phyloP scores from a whole-genome alignment of 1,140 invertebrate species.

The Philotrypesis tridentata region DNA sequence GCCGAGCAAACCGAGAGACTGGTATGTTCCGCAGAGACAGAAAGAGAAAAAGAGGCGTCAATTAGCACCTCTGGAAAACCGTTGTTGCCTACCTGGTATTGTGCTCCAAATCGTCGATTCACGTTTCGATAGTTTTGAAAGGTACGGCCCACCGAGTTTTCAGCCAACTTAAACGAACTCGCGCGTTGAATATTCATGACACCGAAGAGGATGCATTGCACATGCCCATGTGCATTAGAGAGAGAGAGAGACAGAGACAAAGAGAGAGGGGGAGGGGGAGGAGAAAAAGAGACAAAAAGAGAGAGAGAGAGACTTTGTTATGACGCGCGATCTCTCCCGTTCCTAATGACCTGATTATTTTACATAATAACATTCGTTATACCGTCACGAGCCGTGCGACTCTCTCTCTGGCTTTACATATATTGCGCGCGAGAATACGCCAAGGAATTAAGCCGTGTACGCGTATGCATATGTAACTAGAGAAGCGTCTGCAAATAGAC shows the following conservation, averaged over 20 bases:
- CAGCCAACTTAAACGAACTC: background rate
- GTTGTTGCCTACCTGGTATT: background rate
- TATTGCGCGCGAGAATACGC: background rate
- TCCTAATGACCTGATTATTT: conserved; percentile 40
- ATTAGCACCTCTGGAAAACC: background rate
- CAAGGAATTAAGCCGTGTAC: background rate
- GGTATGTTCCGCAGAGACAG: background rate
- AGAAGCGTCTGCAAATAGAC: background rate
- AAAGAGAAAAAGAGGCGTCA: background rate
- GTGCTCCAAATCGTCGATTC: conserved; percentile 4
- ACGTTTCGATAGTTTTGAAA: conserved; percentile 5
- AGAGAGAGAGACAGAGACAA: too few species aligned
- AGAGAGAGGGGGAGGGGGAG: too few species aligned
- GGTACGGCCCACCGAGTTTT: background rate
- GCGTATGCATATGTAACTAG: background rate
- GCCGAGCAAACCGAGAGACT: background rate
- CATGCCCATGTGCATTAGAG: too few species aligned
- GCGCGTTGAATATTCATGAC: conserved; percentile 37
- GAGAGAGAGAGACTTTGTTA: conserved; percentile 8
- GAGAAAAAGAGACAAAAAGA: too few species aligned
- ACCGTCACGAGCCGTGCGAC: background rate
- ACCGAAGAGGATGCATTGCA: background rate
- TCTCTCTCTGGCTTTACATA: background rate
- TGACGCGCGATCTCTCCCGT: background rate
- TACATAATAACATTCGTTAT: conserved; percentile 38